These are phyloP conservation scores for Crocuta crocuta DNA, from an alignment of 2,113 vertebrate species.

Conservation along the genomic window DNA sequence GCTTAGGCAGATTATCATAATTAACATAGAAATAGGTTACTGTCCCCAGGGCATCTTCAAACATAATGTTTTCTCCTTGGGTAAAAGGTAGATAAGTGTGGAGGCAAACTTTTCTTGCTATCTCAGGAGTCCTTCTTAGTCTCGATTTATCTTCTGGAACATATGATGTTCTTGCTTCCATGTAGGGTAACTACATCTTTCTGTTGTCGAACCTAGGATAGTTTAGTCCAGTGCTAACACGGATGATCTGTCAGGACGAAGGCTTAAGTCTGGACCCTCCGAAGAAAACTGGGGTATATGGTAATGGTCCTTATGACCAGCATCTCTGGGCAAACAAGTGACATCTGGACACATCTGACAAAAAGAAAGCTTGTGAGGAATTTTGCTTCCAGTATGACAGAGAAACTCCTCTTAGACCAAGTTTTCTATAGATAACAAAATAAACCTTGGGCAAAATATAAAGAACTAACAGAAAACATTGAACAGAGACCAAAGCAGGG, in stretches of 20 bases:
- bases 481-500: background rate
- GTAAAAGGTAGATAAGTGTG: slow-evolving; percentile 47
- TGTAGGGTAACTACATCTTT: background rate
- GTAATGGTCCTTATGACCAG: background rate
- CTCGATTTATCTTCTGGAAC: slow-evolving; percentile 53
- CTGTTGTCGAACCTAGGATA: background rate
- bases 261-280: background rate
- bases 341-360: background rate
- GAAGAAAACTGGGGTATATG: background rate
- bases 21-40: slow-evolving; percentile 82
- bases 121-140: slow-evolving; percentile 43
- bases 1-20: slow-evolving; percentile 80
- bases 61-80: slow-evolving; percentile 32
- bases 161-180: background rate
- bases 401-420: background rate
- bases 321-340: background rate
- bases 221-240: background rate
- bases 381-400: background rate
- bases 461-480: background rate
- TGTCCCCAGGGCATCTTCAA: slow-evolving; percentile 67
- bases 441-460: background rate
- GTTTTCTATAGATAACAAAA: background rate
- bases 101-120: slow-evolving; percentile 38
- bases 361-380: background rate
- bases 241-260: background rate